A percentile compares a stretch with the other conserved stretches of the same genome.
Conservation (phyloP, 2,888 invertebrate species). For the Xestia c-nigrum region DNA sequence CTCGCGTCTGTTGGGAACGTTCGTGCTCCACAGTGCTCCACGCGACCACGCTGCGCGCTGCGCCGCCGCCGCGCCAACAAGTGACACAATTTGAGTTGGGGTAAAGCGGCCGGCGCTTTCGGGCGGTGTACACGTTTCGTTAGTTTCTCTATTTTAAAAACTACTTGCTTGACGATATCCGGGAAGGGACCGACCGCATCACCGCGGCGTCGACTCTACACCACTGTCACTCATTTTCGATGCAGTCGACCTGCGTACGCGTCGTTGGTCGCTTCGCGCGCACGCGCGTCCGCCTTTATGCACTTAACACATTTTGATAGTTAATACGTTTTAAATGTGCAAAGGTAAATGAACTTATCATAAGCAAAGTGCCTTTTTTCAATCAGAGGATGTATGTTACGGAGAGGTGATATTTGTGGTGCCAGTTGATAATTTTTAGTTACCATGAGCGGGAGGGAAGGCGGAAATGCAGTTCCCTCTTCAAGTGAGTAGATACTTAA, state of each 20-base stretch:
- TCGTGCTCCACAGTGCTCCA: slow-evolving; percentile 56
- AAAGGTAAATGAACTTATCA: slow-evolving; percentile 77
- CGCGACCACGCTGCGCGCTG: slow-evolving; percentile 67
- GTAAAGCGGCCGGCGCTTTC: slow-evolving; percentile 89
- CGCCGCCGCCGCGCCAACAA: slow-evolving; percentile 78
- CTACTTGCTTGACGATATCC: slow-evolving; percentile 88
- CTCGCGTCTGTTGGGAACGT: slow-evolving; percentile 73
- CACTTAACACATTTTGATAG: slow-evolving; percentile 81
- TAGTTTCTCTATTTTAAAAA: slow-evolving; percentile 90
- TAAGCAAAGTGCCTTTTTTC: slow-evolving; percentile 80
- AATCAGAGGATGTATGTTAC: slow-evolving; percentile 84
- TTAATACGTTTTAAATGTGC: slow-evolving; percentile 80
- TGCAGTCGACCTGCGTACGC: slow-evolving; percentile 90
- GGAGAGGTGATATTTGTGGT: slow-evolving; percentile 88
- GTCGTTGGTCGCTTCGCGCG: slow-evolving; percentile 87
- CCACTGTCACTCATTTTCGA: slow-evolving; percentile 86
- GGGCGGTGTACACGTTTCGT: slow-evolving; percentile 89
- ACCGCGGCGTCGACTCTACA: slow-evolving; percentile 77
- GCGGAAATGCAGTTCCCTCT: slow-evolving; percentile 90
- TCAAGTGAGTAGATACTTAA: slow-evolving; percentile 85
- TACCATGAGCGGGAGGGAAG: slow-evolving; percentile 89
- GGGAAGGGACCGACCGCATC: slow-evolving; percentile 89
- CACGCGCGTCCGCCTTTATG: slow-evolving; percentile 84
- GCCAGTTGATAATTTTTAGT: slow-evolving; percentile 82
- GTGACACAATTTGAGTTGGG: slow-evolving; percentile 88